Conservation (phyloP, 2,797 vertebrate genomes). For the Mormyrops attenuatus region DNA sequence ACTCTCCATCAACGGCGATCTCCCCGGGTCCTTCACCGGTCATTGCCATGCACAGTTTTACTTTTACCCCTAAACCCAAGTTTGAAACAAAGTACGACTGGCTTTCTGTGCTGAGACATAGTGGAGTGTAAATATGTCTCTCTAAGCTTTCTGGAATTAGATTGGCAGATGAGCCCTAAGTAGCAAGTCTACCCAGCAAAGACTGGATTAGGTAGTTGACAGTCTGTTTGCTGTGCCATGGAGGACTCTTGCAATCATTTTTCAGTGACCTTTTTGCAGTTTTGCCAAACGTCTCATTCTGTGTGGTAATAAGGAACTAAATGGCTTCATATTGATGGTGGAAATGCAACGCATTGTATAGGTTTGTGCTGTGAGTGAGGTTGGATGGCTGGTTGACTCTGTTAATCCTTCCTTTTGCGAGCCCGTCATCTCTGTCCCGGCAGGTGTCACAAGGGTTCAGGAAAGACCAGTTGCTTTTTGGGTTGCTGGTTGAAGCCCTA, state of each 20-base stretch:
- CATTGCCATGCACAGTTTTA: background rate
- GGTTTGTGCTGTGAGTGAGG: background rate
- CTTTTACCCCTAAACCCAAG: background rate
- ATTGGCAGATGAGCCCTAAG: slow-evolving; percentile 35
- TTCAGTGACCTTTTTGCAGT: background rate
- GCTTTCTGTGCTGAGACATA: background rate
- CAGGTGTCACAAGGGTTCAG: background rate
- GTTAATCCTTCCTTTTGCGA: background rate
- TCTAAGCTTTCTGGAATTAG: slow-evolving; percentile 23
- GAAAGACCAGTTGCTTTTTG: background rate
- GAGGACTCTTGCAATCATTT: background rate
- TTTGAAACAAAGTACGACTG: background rate
- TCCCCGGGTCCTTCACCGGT: background rate
- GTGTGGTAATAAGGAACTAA: background rate
- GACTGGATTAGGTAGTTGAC: slow-evolving; percentile 36
- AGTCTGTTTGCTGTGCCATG: slow-evolving; percentile 32
- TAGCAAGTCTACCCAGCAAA: slow-evolving; percentile 33
- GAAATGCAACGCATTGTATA: background rate
- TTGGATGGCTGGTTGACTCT: background rate
- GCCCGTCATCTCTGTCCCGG: background rate
- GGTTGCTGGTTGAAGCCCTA: background rate
- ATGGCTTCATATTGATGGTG: background rate
- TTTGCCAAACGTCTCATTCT: background rate
- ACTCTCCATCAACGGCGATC: background rate
- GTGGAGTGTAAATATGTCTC: background rate